Evolutionary conservation across 2,113 vertebrate genomes (phyloP).

Genomic region (Brienomyrus brachyistius): DNA sequence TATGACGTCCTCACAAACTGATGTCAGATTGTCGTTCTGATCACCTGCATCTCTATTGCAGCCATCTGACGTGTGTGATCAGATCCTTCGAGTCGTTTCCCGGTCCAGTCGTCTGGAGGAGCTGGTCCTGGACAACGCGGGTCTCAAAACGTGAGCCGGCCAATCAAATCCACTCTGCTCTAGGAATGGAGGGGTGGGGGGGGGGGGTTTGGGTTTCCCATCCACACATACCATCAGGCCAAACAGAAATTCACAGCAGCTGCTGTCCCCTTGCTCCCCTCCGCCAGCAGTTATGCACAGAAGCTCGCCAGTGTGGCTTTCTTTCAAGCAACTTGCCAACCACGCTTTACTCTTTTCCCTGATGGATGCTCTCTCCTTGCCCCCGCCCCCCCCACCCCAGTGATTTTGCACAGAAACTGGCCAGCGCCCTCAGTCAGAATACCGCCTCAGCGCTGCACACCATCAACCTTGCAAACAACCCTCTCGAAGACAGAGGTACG

Average conservation of each 20-base stretch:
- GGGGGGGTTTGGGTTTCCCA: too few species aligned
- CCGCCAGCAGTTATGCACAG: too few species aligned
- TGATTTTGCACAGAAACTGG: slow-evolving; percentile 69
- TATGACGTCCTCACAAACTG: not conserved
- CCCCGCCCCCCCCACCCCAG: too few species aligned
- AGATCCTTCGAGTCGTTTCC: slow-evolving; percentile 85
- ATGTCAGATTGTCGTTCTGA: not conserved
- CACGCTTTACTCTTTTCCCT: too few species aligned
- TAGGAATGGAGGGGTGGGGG: too few species aligned
- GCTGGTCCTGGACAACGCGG: slow-evolving; percentile 87
- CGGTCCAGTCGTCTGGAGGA: slow-evolving; percentile 86
- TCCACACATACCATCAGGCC: too few species aligned
- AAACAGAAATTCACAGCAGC: too few species aligned
- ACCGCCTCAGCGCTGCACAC: slow-evolving; percentile 85
- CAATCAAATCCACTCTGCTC: not conserved
- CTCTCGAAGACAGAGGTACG: slow-evolving; percentile 89
- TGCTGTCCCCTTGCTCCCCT: too few species aligned
- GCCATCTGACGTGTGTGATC: slow-evolving; percentile 90
- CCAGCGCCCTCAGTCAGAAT: slow-evolving; percentile 80
- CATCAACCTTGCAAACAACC: slow-evolving; percentile 89
- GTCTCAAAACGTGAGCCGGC: slow-evolving; percentile 83
- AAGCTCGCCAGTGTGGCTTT: too few species aligned
- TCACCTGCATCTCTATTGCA: slow-evolving; percentile 33
- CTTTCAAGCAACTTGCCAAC: too few species aligned
- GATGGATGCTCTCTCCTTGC: too few species aligned